Percentiles rank a stretch among this genome's conserved stretches.
phyloP scores from a whole-genome alignment of 2,113 vertebrate genomes.

The Varanus salvator region DNA sequence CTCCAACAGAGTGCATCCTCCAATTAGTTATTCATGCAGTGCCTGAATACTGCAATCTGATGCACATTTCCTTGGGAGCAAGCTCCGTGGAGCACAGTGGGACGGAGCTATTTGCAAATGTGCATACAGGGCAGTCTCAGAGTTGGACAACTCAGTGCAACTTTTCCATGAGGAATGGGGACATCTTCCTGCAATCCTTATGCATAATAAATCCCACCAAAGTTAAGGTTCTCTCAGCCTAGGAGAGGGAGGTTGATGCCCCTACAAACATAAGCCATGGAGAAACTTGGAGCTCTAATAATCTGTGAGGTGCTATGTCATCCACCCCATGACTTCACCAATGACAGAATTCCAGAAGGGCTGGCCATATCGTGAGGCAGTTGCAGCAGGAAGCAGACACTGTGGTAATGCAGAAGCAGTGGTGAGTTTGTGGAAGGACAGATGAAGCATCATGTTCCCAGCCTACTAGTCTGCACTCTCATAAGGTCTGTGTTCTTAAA shows the following conservation, averaged over 20 bases:
- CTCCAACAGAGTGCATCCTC: not conserved
- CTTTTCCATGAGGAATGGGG: not conserved
- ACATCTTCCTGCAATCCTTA: not conserved
- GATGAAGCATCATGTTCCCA: not conserved
- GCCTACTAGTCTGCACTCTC: not conserved
- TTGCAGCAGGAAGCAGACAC: too few relatives aligned
- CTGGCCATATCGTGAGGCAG: too few relatives aligned
- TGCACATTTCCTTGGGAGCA: not conserved
- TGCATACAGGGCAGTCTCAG: too few relatives aligned
- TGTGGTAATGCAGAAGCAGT: too few relatives aligned
- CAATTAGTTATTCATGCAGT: not conserved
- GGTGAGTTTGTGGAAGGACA: too few relatives aligned
- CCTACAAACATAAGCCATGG: not conserved
- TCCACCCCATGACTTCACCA: too few relatives aligned
- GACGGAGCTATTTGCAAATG: not conserved
- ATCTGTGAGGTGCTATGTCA: too few relatives aligned
- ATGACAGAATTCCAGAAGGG: too few relatives aligned
- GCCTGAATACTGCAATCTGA: not conserved
- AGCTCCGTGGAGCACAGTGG: not conserved
- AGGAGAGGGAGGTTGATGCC: not conserved
- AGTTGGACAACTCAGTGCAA: not conserved
- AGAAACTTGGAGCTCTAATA: too few relatives aligned
- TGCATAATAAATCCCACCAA: not conserved
- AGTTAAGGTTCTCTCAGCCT: not conserved
- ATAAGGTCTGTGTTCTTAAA: not conserved